Base-by-base conservation (phyloP, 2,888 invertebrate genomes). In the Neoitamus cyanurus region DNA sequence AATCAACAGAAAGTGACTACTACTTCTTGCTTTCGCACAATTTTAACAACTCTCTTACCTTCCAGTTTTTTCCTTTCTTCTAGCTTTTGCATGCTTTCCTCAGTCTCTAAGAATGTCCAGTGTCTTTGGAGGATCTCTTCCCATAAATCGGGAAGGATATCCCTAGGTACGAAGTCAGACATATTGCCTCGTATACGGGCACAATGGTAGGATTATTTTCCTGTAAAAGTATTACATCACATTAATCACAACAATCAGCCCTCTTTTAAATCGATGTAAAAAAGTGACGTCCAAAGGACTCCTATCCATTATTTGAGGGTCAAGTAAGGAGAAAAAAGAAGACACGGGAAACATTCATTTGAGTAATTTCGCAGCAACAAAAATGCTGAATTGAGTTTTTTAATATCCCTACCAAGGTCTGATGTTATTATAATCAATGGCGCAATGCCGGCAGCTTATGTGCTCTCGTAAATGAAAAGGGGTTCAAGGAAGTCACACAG, bases 21-120 rank as follows among this genome's bases (percentile, higher is more conserved):
- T 7, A 20, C 58, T 2, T 20, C 2, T 58, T 2, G 25, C 9
- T 58, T 25, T 58, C 1, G 25, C 7, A 25, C 9, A 58, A 58
- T 25, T 58, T 58, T 15, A 15, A 15, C 0, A 58, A 42, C 25
- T 9, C 37, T 11, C 25, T 88, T 90, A 96, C 96, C 95, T 94
- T 96, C 96, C 31, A 97, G 91, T 90, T 95, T 95, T 87, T 94
- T 94, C 88, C 95, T 93, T 88, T 95, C 94, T 86, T 95, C 94
- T 80, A 96, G 91, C 90, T 96, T 96, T 88, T 95, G 93, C 13
- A 95, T 94, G 89, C 95, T 95, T 89, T 96, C 96, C 88, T 97
- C 96, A 30, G 95, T 94, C 89, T 95, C 95, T 85, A 97, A 92
- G 91, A 96, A 97, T 87, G 93, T 94, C 91, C 96, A 94, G 92